Percentiles rank a stretch among this genome's conserved stretches.
Conservation (phyloP, 2,888 invertebrate genomes). For the Habrosyne pyritoides region DNA sequence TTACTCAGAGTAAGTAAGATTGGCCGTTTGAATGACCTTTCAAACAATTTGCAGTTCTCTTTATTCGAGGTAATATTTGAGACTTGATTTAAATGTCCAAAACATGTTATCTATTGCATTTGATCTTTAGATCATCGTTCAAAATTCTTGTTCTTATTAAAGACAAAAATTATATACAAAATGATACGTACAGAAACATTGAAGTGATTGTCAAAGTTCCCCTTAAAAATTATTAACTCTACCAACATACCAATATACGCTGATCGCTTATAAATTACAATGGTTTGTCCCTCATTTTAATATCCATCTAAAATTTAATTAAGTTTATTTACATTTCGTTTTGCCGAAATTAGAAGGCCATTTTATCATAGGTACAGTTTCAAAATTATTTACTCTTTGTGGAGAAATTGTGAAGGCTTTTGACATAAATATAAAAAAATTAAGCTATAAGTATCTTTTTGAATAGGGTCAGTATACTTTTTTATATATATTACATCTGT, state of each 20-base stretch:
- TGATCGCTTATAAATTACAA: slow-evolving; percentile 1
- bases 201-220: neutral
- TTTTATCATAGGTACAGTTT: slow-evolving; percentile 48
- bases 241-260: neutral
- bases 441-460: neutral
- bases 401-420: neutral
- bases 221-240: neutral
- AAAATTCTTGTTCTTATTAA: no score
- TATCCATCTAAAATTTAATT: slow-evolving; percentile 43
- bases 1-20: no score
- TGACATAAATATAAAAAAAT: neutral
- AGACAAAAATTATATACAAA: no score
- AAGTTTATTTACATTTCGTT: slow-evolving; percentile 46
- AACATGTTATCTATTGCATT: no score
- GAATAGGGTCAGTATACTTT: neutral
- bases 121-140: no score
- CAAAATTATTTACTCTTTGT: slow-evolving; percentile 27
- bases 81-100: no score
- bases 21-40: no score
- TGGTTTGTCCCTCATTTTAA: slow-evolving; percentile 9
- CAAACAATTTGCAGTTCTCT: no score
- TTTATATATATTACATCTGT: neutral
- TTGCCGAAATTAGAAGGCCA: slow-evolving; percentile 51
- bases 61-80: no score
- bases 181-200: neutral